Base-by-base conservation (phyloP, 1,140 invertebrate genomes). In the Micrasema minimum region DNA sequence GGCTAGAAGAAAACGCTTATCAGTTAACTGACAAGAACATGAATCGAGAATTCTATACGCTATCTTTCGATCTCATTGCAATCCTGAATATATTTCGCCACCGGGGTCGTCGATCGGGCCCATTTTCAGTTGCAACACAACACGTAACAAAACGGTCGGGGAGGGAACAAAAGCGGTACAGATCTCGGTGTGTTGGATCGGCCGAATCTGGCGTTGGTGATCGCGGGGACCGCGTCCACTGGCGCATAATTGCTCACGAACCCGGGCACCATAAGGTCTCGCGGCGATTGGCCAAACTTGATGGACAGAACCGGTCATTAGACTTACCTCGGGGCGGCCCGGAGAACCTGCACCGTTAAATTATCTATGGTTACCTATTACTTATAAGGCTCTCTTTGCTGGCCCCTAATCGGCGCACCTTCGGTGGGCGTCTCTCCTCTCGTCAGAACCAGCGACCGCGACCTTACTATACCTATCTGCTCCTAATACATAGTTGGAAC, bases 281-380 rank as follows among this genome's bases (percentile, higher is more conserved):
- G 38, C 35, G 64, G 68, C 72, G 37, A 74, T 70, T 74, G 72
- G 72, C 61, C 53, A 59, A 70, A 61, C 38, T 74, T 74, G 72
- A 74, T 69, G 64, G 72, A 74, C 72, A 62, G 55, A 62, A 71
- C 72, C 72, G 18, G 46, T 74, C 72, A 74, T 74, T 71, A 74
- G 72, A 50, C 12, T 48, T 37, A 62, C 72, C 72, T 51, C 38
- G 50, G 66, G 72, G 72, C 72, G 72, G 43, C 26, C 26, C 68
- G 41, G 26, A 43, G 46, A 68, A 65, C 68, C 72, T 64, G 72
- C 53, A 41, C 72, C 61, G 66, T 71, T 62, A 69, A 74, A 74
- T 71, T 71, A 74, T 74, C 72, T 74, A 74, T 66, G 59, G 64
- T 62, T 68, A 67, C 62, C 68, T 71, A 71, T 62, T 71, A 65